These are phyloP conservation scores for Diorhabda carinulata DNA, from an alignment of 1,140 invertebrate species.

Conservation along the genomic window DNA sequence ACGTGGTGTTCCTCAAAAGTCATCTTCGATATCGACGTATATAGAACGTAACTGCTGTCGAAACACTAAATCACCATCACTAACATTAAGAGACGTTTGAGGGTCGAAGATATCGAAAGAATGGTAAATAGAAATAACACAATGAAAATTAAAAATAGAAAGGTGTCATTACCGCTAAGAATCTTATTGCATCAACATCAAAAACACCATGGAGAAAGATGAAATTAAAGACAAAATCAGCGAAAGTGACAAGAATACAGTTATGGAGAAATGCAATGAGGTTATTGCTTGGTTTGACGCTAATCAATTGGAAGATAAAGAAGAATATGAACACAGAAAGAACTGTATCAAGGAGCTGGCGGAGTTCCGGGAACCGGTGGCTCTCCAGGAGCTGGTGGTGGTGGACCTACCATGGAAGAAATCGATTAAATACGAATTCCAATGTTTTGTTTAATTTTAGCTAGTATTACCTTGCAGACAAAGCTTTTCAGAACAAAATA, in stretches of 20 bases:
- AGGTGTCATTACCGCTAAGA: conserved; percentile 83
- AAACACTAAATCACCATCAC: conserved; percentile 98
- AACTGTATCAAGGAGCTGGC: conserved; percentile 75
- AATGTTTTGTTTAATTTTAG: not conserved
- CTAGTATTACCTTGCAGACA: conserved; percentile 14
- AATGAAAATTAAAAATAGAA: conserved; percentile 89
- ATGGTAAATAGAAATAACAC: conserved; percentile 95
- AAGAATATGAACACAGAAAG: conserved; percentile 90
- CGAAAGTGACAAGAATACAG: conserved; percentile 79
- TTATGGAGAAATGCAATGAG: conserved; percentile 89
- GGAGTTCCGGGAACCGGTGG: conserved; percentile 49
- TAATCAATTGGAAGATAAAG: conserved; percentile 89
- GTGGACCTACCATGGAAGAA: conserved; percentile 91
- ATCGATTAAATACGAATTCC: conserved; percentile 71
- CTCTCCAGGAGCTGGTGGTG: conserved; percentile 58
- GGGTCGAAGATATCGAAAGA: conserved; percentile 94
- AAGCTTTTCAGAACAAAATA: conserved; percentile 1
- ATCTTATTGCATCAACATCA: conserved; percentile 98
- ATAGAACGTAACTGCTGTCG: conserved; percentile 81
- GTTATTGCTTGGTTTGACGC: conserved; percentile 92
- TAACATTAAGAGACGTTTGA: conserved; percentile 94
- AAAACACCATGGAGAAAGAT: conserved; percentile 86
- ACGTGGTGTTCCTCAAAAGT: conserved; percentile 88
- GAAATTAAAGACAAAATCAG: conserved; percentile 89
- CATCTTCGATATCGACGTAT: conserved; percentile 89